Base-by-base conservation (phyloP, 2,113 vertebrate genomes). In the Emydura subglobosa region DNA sequence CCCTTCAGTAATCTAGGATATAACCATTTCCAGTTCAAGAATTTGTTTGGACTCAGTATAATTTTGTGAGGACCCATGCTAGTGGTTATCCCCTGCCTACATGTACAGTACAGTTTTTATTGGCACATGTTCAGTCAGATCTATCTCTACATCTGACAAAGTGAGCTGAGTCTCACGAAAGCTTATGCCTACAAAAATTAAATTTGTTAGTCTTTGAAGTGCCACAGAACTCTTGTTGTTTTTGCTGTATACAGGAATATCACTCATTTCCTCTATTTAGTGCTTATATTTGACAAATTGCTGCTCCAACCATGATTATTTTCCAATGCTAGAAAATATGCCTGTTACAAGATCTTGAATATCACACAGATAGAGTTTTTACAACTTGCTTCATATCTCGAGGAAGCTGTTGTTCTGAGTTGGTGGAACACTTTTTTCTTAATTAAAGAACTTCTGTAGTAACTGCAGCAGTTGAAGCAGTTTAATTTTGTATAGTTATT, bases 401-500 rank as follows among this genome's bases (percentile, higher is more conserved):
- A 89, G 42, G 34, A 91, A 94, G 11, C 82, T 3, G 54, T 95
- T 97, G 94, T 97, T 97, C 85, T 97, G 97, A 92, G 79, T 88
- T 93, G 96, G 81, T 51, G 10, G 91, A 93, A 95, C 97, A 89
- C 92, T 79, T 83, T 39, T 94, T 96, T 97, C 87, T 83, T 89
- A 93, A 96, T 96, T 51, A 76, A 95, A 92, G 95, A 93, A 94
- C 83, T 83, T 74, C 95, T 94, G 90, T 95, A 88, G 88, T 91
- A 72, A 94, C 80, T 96, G 90, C 93, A 91, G 92, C 88, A 49
- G 61, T 96, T 95, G 94, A 97, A 97, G 94, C 95, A 95, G 72
- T 97, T 98, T 97, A 96, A 96, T 97, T 96, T 94, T 96, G 95
- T 95, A 92, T 87, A 90, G 88, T 94, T 95, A 85, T 93, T 97